Conservation (phyloP, 1,140 invertebrate species). For the Caerostris extrusa region DNA sequence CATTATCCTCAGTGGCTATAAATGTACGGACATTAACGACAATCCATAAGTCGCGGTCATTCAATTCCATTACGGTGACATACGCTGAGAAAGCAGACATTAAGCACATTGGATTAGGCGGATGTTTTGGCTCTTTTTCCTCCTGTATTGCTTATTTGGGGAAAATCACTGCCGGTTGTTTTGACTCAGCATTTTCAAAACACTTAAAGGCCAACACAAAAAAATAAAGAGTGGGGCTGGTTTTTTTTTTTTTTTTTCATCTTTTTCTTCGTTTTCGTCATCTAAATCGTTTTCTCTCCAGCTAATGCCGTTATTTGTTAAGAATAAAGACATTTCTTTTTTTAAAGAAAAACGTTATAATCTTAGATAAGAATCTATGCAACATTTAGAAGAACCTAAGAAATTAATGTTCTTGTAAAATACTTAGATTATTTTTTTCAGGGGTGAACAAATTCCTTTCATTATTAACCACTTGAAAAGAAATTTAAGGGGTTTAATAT, state of each 20-base stretch:
- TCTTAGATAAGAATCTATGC: too few relatives aligned
- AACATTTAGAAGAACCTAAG: too few relatives aligned
- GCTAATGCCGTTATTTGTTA: neutral
- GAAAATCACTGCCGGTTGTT: neutral
- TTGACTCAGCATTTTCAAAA: slow-evolving; percentile 28
- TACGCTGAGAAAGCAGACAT: slow-evolving; percentile 62
- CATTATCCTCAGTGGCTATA: neutral
- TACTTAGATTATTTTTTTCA: too few relatives aligned
- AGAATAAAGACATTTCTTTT: too few relatives aligned
- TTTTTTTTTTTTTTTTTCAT: neutral
- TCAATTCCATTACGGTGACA: slow-evolving; percentile 61
- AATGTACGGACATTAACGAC: slow-evolving; percentile 6
- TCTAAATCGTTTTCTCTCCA: neutral
- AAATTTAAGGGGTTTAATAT: too few relatives aligned
- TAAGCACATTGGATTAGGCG: slow-evolving; percentile 59
- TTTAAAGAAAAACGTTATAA: too few relatives aligned
- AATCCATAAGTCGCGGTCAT: slow-evolving; percentile 57
- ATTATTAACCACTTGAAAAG: too few relatives aligned
- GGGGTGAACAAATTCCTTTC: too few relatives aligned
- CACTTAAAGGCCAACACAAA: neutral
- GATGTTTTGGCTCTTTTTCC: neutral
- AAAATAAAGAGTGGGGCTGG: neutral
- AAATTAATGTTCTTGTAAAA: too few relatives aligned
- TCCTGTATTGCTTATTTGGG: neutral
- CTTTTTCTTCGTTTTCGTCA: neutral